These are phyloP conservation scores for Dicycla oo DNA, from an alignment of 2,888 invertebrate genomes.

Conservation along the genomic window DNA sequence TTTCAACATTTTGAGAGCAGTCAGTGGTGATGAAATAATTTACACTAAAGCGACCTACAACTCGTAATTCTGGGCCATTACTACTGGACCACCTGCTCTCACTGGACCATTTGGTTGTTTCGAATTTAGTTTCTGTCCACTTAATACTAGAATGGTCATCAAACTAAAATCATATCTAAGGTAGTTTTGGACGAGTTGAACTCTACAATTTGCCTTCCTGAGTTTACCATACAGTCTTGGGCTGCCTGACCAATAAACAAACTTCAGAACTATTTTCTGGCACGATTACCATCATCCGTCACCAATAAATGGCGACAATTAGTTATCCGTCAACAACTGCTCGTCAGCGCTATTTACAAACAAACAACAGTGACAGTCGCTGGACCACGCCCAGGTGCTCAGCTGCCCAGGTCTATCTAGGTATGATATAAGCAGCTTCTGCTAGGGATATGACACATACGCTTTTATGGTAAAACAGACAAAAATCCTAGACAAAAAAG, in stretches of 20 bases:
- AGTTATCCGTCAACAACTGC: constrained; percentile 38
- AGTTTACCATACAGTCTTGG: neutral
- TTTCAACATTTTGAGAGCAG: no score
- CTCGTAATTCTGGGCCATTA: no score
- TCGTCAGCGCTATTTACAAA: constrained; percentile 47
- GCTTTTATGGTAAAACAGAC: neutral
- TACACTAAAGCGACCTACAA: no score
- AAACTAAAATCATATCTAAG: neutral
- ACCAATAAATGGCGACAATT: constrained; percentile 3
- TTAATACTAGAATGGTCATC: neutral
- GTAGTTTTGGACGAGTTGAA: neutral
- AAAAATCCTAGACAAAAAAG: neutral
- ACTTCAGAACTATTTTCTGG: constrained; percentile 3
- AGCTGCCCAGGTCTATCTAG: constrained; percentile 8
- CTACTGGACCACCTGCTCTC: no score
- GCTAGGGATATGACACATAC: neutral
- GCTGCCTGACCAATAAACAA: neutral
- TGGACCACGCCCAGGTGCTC: constrained; percentile 40
- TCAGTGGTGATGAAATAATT: no score
- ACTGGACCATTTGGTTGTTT: neutral
- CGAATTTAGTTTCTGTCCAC: neutral
- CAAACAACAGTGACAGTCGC: constrained; percentile 28
- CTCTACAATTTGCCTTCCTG: neutral
- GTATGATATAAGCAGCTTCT: neutral
- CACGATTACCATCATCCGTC: neutral